Evolutionary conservation across 2,888 invertebrate species (phyloP), one percentile per base, ranked within the genome.

Genomic region (Heterodera filipjevi): DNA sequence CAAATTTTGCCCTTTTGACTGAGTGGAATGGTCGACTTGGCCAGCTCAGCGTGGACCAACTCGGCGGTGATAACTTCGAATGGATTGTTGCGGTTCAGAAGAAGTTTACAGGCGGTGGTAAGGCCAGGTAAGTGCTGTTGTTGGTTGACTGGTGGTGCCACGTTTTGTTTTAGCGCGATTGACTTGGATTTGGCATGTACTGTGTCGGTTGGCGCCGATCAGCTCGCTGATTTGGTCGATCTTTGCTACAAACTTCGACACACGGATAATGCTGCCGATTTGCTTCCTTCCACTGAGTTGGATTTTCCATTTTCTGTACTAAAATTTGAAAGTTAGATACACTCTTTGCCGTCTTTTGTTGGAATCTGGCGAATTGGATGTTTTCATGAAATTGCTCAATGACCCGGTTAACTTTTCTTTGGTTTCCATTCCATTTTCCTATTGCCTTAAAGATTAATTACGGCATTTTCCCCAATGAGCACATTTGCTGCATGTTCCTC

Each of bases 391-490:
- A 27, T 91, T 95, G 12, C 90, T 97, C 71, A 92, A 93, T 87
- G 94, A 96, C 89, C 89, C 93, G 94, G 90, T 90, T 12, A 44
- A 12, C 12, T 44, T 44, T 5, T 44, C 44, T 44, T 66, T 64
- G 83, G 71, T 75, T n/a, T 59, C 30, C 49, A 30, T 35, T 14
- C 46, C 22, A 10, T 59, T 71, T 35, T 59, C 59, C 53, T 44
- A 27, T 27, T 8, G 22, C 35, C 14, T 33, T 82, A 89, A 94
- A 90, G 90, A 85, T 88, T 27, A 93, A 93, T 87, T 97, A 94
- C 91, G 98, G 98, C 1, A 90, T 98, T 49, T 96, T 96, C 89
- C 92, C 95, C n/a, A 95, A 97, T 90, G 90, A 92, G 80, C 93
- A 93, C 84, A 92, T 92, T 46, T 93, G 93, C 14, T 95, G 94